A percentile compares a stretch with the other conserved stretches of the same genome.
Evolutionary conservation across 2,797 vertebrate genomes (phyloP).

Genomic region (Lagocephalus sceleratus): DNA sequence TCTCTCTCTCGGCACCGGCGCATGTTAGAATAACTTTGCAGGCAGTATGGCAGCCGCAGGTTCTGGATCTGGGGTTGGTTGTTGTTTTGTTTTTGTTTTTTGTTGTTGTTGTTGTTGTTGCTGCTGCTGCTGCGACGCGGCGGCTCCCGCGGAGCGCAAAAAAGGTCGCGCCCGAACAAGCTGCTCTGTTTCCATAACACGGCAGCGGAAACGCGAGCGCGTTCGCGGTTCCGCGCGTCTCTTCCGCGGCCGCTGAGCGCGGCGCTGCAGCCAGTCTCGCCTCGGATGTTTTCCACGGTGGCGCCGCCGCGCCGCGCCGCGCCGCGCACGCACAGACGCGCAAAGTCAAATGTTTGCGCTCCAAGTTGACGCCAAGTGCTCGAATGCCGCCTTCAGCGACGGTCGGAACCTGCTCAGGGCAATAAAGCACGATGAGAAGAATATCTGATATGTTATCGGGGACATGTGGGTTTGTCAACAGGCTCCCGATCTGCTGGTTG

Average conservation of each 20-base stretch:
- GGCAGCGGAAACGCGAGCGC: slow-evolving; percentile 49
- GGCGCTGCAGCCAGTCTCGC: slow-evolving; percentile 38
- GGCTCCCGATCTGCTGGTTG: too few species aligned
- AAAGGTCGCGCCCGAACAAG: slow-evolving; percentile 35
- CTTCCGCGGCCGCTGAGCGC: slow-evolving; percentile 49
- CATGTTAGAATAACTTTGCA: slow-evolving; percentile 51
- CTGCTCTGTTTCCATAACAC: slow-evolving; percentile 36
- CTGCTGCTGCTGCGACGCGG: slow-evolving; percentile 11
- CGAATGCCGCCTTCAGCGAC: too few species aligned
- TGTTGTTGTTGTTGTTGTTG: not conserved
- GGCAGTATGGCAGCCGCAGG: slow-evolving; percentile 46
- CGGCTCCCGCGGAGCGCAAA: slow-evolving; percentile 32
- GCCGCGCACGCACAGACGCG: slow-evolving; percentile 7
- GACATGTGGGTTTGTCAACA: too few species aligned
- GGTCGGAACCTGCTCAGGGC: too few species aligned
- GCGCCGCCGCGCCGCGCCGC: slow-evolving; percentile 16
- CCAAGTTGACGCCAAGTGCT: too few species aligned
- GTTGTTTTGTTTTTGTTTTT: not conserved
- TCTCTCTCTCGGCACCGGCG: slow-evolving; percentile 3
- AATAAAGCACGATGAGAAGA: too few species aligned
- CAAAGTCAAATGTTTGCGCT: not conserved
- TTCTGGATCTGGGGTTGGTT: too few species aligned
- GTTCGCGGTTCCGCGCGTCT: slow-evolving; percentile 6
- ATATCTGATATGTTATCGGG: too few species aligned
- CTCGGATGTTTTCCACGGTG: slow-evolving; percentile 46